phyloP scores from a whole-genome alignment of 2,113 vertebrate species.

The Naja naja region DNA sequence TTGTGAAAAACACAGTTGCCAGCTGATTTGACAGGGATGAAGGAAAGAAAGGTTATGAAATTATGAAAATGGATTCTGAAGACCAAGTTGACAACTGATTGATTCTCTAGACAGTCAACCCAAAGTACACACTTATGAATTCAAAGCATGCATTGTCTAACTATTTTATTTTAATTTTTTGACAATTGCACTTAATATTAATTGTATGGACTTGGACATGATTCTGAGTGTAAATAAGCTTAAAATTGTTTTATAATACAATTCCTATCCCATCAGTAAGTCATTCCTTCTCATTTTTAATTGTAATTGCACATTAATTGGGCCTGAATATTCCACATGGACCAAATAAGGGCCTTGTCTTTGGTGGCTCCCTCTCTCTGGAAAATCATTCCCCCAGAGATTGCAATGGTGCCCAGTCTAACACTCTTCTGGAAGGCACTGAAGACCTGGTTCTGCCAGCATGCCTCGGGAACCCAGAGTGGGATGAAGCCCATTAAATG shows the following conservation, averaged over 20 bases:
- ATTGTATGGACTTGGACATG: neutral
- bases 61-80: neutral
- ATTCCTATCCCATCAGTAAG: neutral
- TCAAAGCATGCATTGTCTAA: neutral
- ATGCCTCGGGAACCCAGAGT: too few relatives aligned
- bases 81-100: neutral
- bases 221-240: neutral
- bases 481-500: too few relatives aligned
- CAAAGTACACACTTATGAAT: slow-evolving; percentile 1
- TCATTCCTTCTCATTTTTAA: neutral
- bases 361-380: too few relatives aligned
- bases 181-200: neutral
- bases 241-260: neutral
- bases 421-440: too few relatives aligned
- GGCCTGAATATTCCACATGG: neutral
- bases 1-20: slow-evolving; percentile 74
- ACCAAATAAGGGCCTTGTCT: neutral
- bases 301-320: neutral
- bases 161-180: neutral
- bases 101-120: neutral
- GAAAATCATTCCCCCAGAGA: too few relatives aligned
- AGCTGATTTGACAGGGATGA: slow-evolving; percentile 56
- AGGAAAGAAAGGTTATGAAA: neutral
- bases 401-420: too few relatives aligned
- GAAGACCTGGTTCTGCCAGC: too few relatives aligned